Percentiles rank a stretch among this genome's conserved stretches.
These are phyloP conservation scores for Tragopan temminckii DNA, from an alignment of 2,797 vertebrate species.

Conservation along the genomic window DNA sequence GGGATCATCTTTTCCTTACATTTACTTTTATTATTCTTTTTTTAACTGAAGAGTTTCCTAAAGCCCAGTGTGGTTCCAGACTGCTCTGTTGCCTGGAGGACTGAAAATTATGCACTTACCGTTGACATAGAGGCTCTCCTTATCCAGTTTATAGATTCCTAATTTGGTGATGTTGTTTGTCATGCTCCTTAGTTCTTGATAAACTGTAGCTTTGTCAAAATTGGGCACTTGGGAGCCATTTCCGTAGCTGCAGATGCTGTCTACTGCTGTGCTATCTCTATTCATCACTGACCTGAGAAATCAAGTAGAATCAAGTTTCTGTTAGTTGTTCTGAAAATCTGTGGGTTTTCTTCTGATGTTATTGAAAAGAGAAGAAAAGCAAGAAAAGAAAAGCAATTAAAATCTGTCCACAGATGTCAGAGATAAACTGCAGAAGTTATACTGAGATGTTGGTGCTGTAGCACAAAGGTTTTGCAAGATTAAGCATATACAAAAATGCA, in stretches of 20 bases:
- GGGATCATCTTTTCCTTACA: not conserved
- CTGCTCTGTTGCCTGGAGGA: not conserved
- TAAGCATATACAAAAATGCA: not conserved
- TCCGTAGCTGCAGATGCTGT: conserved; percentile 68
- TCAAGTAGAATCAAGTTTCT: not conserved
- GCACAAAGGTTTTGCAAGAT: not conserved
- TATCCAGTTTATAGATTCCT: conserved; percentile 76
- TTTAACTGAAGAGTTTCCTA: no score
- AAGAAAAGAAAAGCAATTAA: not conserved
- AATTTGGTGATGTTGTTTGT: conserved; percentile 61
- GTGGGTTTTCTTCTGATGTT: not conserved
- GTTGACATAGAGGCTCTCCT: conserved; percentile 77
- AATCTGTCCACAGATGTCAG: not conserved
- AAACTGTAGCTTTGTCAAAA: conserved; percentile 57
- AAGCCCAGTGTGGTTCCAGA: not conserved
- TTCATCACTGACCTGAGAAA: conserved; percentile 66
- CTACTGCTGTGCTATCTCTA: conserved; percentile 62
- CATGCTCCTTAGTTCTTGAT: conserved; percentile 71
- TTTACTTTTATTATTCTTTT: not conserved
- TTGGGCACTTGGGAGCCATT: not conserved
- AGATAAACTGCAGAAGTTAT: not conserved
- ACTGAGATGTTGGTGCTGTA: not conserved
- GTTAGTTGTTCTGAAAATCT: not conserved
- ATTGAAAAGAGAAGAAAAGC: not conserved
- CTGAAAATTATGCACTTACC: conserved; percentile 47